Evolutionary conservation across 2,888 invertebrate genomes (phyloP), one percentile per base, ranked within the genome.

Genomic region (Catocala sponsa): DNA sequence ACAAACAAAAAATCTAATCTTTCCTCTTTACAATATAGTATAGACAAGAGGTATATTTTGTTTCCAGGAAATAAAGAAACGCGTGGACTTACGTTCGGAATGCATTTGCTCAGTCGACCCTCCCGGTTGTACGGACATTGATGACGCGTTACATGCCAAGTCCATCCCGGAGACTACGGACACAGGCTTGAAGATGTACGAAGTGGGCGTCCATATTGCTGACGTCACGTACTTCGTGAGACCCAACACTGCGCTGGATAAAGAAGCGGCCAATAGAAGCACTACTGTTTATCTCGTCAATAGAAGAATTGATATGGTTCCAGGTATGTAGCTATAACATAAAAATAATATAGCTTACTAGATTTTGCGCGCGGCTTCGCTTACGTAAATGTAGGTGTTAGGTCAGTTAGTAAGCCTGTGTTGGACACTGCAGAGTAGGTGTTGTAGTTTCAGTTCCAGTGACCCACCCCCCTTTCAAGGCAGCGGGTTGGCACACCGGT

Each of bases 71-170:
- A 95, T 97, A 64, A 95, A 95, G 25, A 96, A 96, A 76, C 96
- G 99, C 25, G 96, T 96, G 9, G 99, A 99, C 87, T 94, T 99
- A 0, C 96, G 99, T 10, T 95, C 97, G 58, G 86, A 98, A 4
- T 96, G 96, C 80, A 96, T 99, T 48, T 99, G 99, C 83, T 99
- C 99, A 0, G 99, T 99, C 0, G 99, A 99, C 95, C 99, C 99
- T 2, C 98, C 99, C 0, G 99, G 99, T 0, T 99, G 99, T 88
- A 99, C 99, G 0, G 99, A 99, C 87, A 99, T 99, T 70, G 99
- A 99, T 86, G 99, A 99, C 89, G 99, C 99, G 0, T 91, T 99
- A 1, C 99, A 99, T 90, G 99, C 99, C 78, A 95, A 96, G 15
- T 91, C 95, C 44, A 89, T 99, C 25, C 94, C 95, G 0, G 97